These are phyloP conservation scores for Oncorhynchus kisutch DNA, from an alignment of 2,113 vertebrate genomes.

Conservation along the genomic window DNA sequence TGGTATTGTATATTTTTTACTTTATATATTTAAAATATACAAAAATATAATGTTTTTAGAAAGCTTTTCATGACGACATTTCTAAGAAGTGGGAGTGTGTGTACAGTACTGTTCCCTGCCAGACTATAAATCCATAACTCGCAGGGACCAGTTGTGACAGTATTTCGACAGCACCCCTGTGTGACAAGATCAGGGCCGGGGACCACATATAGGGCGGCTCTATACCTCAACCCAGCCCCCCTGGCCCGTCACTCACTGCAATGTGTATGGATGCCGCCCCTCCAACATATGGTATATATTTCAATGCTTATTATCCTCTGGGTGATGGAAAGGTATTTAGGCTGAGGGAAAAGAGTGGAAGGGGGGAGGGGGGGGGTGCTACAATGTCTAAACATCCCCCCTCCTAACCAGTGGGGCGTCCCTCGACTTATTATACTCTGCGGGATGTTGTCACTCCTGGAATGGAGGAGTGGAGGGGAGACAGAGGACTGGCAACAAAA, in stretches of 20 bases:
- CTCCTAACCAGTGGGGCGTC: constrained; percentile 40
- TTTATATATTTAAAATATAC: neutral
- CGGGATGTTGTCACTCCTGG: constrained; percentile 43
- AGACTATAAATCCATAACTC: too few relatives aligned
- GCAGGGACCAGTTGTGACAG: neutral
- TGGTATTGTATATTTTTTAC: neutral
- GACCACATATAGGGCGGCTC: neutral
- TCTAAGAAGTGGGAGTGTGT: neutral
- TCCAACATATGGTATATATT: constrained; percentile 25
- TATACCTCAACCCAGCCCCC: neutral
- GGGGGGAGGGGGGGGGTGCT: neutral
- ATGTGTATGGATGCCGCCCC: constrained; percentile 11
- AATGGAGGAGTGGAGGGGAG: constrained; percentile 15
- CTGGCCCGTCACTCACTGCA: constrained; percentile 7
- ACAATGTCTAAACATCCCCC: constrained; percentile 25
- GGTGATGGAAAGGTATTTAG: constrained; percentile 42
- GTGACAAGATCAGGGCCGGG: neutral
- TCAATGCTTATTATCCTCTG: constrained; percentile 35
- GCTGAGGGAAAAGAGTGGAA: constrained; percentile 8
- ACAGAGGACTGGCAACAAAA: constrained; percentile 22
- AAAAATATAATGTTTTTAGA: too few relatives aligned
- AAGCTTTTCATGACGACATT: neutral
- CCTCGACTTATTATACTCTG: constrained; percentile 35
- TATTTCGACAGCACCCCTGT: constrained; percentile 1
- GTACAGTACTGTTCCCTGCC: neutral